These are phyloP conservation scores for Notothenia coriiceps DNA, from an alignment of 2,113 vertebrate genomes.

Conservation along the genomic window DNA sequence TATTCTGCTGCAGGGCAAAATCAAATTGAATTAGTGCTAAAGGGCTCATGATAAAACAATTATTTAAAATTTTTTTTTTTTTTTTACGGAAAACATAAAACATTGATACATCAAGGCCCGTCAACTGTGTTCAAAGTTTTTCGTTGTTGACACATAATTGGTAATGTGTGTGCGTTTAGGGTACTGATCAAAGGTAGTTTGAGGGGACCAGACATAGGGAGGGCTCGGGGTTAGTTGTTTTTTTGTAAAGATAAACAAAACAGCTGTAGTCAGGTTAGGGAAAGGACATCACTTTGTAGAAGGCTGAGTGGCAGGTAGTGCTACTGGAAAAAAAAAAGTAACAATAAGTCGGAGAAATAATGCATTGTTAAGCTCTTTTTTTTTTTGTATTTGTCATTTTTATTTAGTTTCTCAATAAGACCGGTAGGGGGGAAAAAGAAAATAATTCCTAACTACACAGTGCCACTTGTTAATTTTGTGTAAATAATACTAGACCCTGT, in stretches of 20 bases:
- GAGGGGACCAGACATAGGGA: slow-evolving; percentile 31
- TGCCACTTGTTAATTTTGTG: slow-evolving; percentile 87
- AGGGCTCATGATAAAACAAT: slow-evolving; percentile 3
- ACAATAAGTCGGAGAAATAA: slow-evolving; percentile 53
- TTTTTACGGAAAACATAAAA: background rate
- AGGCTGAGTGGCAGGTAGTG: slow-evolving; percentile 71
- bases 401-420: slow-evolving; percentile 71
- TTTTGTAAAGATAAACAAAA: slow-evolving; percentile 73
- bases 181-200: slow-evolving; percentile 60
- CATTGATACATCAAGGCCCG: slow-evolving; percentile 42
- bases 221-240: slow-evolving; percentile 54
- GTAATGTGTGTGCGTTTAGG: slow-evolving; percentile 57
- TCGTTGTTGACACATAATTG: slow-evolving; percentile 49
- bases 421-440: slow-evolving; percentile 65
- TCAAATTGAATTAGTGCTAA: background rate
- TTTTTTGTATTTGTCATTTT: slow-evolving; percentile 75
- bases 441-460: slow-evolving; percentile 80
- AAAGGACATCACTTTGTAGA: slow-evolving; percentile 82
- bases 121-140: slow-evolving; percentile 55
- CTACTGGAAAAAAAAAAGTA: slow-evolving; percentile 58
- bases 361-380: slow-evolving; percentile 61
- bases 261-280: slow-evolving; percentile 59
- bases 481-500: slow-evolving; percentile 86
- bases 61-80: no score
- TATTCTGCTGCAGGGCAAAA: slow-evolving; percentile 4